phyloP scores from a whole-genome alignment of 1,140 invertebrate species.

The Parasteatoda tepidariorum region DNA sequence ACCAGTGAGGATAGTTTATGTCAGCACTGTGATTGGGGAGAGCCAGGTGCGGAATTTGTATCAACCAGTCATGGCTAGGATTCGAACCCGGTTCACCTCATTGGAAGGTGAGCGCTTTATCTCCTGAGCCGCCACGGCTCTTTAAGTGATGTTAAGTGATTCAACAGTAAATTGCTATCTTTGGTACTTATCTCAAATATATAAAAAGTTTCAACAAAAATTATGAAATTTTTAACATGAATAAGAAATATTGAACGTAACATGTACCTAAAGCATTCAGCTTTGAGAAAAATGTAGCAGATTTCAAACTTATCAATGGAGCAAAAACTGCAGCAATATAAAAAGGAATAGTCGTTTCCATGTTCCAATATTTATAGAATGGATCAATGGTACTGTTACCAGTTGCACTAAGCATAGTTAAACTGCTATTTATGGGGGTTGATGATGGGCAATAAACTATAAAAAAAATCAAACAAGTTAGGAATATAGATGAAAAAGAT shows the following conservation, averaged over 20 bases:
- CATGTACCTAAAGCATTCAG: constrained; percentile 88
- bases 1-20: too few species aligned
- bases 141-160: too few species aligned
- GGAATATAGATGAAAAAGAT: not conserved
- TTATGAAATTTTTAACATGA: too few species aligned
- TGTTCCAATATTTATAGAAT: constrained; percentile 75
- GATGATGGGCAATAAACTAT: constrained; percentile 26
- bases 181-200: too few species aligned
- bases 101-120: too few species aligned
- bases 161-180: too few species aligned
- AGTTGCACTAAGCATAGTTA: not conserved
- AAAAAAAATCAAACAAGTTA: constrained; percentile 20
- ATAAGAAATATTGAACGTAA: not conserved
- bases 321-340: constrained; percentile 81
- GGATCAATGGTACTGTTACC: constrained; percentile 44
- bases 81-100: too few species aligned
- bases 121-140: too few species aligned
- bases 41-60: too few species aligned
- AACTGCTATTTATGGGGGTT: constrained; percentile 2
- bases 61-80: too few species aligned
- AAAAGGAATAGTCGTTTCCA: constrained; percentile 83
- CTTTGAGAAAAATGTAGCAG: constrained; percentile 91
- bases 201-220: too few species aligned
- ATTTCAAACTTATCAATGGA: constrained; percentile 86
- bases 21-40: too few species aligned